phyloP scores from a whole-genome alignment of 2,888 invertebrate species.

The Kryphioiulus occultus region DNA sequence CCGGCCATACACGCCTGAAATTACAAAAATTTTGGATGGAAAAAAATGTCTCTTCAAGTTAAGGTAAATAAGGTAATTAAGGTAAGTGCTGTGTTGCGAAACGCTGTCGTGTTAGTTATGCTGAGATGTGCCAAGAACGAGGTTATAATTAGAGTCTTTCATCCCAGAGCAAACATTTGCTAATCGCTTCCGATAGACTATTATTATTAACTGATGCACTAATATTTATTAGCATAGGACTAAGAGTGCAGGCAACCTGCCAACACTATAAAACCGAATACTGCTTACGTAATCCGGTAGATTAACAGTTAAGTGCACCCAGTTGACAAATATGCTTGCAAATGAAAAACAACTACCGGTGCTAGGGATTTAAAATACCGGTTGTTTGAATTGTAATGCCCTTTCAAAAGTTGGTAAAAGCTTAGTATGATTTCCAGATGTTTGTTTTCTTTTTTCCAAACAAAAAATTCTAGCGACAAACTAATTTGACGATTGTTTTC shows the following conservation, averaged over 20 bases:
- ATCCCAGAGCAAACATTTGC: neutral
- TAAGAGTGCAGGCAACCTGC: neutral
- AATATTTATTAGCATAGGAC: neutral
- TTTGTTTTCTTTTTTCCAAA: too few relatives aligned
- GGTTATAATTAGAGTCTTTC: slow-evolving; percentile 3
- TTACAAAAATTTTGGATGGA: neutral
- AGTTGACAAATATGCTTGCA: neutral
- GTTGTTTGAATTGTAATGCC: too few relatives aligned
- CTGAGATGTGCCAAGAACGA: neutral
- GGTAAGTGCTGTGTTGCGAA: neutral
- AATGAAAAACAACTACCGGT: neutral
- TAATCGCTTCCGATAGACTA: slow-evolving; percentile 14
- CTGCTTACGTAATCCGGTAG: neutral
- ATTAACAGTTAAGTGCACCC: slow-evolving; percentile 4
- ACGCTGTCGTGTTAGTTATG: neutral
- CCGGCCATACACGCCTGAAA: slow-evolving; percentile 50
- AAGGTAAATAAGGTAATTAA: neutral
- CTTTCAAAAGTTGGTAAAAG: too few relatives aligned
- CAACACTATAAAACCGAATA: neutral
- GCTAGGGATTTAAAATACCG: neutral
- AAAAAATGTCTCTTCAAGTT: too few relatives aligned
- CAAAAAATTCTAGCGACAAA: too few relatives aligned
- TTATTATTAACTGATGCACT: slow-evolving; percentile 18
- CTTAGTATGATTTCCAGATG: neutral
- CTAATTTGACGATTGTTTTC: too few relatives aligned